These are phyloP conservation scores for Dryoscopus gambensis DNA, from an alignment of 2,113 vertebrate species.

Conservation along the genomic window DNA sequence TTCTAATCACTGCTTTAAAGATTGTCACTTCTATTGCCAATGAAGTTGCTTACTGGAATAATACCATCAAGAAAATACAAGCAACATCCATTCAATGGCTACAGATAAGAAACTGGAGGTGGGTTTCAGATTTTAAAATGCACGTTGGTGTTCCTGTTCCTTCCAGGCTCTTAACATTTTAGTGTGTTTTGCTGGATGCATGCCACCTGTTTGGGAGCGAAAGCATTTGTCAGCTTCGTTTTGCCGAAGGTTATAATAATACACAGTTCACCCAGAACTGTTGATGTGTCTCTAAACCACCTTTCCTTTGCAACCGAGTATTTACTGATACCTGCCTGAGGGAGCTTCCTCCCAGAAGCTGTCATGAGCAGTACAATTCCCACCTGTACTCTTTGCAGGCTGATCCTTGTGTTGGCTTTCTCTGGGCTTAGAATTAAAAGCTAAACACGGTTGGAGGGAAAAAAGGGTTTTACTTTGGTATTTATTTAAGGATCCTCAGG, in stretches of 20 bases:
- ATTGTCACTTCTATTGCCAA: neutral
- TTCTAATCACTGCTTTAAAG: neutral
- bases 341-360: constrained; percentile 14
- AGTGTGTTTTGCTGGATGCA: neutral
- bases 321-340: neutral
- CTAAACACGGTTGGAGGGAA: no score
- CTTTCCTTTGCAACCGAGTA: neutral
- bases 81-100: neutral
- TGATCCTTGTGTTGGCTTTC: no score
- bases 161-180: neutral
- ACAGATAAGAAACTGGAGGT: neutral
- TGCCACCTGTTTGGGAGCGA: neutral
- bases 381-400: neutral
- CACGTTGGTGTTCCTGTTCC: neutral
- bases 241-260: neutral
- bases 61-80: neutral
- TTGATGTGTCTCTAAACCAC: neutral
- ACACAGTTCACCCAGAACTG: neutral
- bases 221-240: neutral
- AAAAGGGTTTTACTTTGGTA: no score
- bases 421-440: no score
- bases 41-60: neutral
- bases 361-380: neutral
- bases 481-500: no score
- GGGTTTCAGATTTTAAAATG: neutral